Conservation (phyloP, 2,113 vertebrate genomes). For the Oenanthe melanoleuca region DNA sequence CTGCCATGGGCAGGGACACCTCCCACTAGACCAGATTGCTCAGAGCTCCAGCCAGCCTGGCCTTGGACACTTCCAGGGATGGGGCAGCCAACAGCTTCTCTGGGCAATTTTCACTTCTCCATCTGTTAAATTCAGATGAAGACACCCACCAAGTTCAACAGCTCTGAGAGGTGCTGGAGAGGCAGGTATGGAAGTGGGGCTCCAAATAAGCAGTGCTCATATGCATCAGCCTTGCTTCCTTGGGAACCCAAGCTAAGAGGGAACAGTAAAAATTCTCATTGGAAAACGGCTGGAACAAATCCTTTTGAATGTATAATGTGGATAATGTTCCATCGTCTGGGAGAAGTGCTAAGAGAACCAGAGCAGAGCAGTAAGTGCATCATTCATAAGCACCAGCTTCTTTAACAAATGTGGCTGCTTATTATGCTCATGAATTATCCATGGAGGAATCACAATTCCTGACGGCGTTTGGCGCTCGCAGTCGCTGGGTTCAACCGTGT, state of each 20-base stretch:
- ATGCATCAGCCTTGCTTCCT: accelerated
- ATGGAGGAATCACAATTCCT: slow-evolving; percentile 9
- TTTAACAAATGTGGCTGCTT: slow-evolving; percentile 34
- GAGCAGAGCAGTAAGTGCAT: not conserved
- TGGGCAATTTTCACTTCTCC: not conserved
- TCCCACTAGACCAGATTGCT: accelerated
- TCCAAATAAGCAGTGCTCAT: accelerated
- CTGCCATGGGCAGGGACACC: not conserved
- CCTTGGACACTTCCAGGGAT: not conserved
- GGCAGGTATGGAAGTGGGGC: not conserved
- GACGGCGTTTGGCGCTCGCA: not conserved
- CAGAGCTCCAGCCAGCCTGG: not conserved
- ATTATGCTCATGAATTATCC: slow-evolving; percentile 30
- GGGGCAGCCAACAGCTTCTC: not conserved
- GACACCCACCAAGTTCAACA: not conserved
- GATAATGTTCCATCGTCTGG: not conserved
- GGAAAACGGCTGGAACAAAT: not conserved
- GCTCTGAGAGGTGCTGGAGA: not conserved
- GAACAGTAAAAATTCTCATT: not conserved
- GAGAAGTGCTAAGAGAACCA: not conserved
- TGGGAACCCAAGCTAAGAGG: not conserved
- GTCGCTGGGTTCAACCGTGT: accelerated
- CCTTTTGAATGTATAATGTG: not conserved
- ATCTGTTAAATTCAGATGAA: not conserved
- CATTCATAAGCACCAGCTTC: slow-evolving; percentile 26